Conservation (phyloP, 2,113 vertebrate species). For the Lepidothrix coronata region DNA sequence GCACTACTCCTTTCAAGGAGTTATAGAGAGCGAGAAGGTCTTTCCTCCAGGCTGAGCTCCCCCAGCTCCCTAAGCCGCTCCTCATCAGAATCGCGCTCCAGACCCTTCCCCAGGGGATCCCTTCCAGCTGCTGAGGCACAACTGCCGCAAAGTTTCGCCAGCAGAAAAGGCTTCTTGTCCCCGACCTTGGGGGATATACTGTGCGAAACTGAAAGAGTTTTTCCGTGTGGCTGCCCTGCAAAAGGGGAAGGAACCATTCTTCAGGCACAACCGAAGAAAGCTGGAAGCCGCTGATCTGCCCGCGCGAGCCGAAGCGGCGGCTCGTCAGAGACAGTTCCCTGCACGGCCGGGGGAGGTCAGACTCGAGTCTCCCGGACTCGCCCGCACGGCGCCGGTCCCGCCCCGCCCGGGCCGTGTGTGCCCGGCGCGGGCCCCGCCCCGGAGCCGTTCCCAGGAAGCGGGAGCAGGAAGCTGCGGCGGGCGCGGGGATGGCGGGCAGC, state of each 20-base stretch:
- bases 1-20: not conserved
- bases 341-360: no score
- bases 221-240: fast-evolving
- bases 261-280: fast-evolving
- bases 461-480: not conserved
- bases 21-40: not conserved
- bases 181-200: fast-evolving
- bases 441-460: constrained; percentile 3
- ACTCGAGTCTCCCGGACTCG: no score
- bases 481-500: not conserved
- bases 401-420: not conserved
- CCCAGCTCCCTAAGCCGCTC: no score
- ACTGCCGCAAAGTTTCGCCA: not conserved
- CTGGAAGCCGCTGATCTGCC: fast-evolving
- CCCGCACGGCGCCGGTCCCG: not conserved
- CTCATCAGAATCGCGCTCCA: not conserved
- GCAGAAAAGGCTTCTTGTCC: not conserved
- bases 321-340: no score
- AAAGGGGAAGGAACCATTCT: not conserved
- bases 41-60: not conserved
- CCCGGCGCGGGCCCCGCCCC: not conserved
- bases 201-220: fast-evolving
- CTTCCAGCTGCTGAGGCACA: not conserved
- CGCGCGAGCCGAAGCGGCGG: fast-evolving
- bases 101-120: not conserved